Percentiles rank a stretch among this genome's conserved stretches.
phyloP scores from a whole-genome alignment of 2,888 invertebrate species.

The Baronia brevicornis region DNA sequence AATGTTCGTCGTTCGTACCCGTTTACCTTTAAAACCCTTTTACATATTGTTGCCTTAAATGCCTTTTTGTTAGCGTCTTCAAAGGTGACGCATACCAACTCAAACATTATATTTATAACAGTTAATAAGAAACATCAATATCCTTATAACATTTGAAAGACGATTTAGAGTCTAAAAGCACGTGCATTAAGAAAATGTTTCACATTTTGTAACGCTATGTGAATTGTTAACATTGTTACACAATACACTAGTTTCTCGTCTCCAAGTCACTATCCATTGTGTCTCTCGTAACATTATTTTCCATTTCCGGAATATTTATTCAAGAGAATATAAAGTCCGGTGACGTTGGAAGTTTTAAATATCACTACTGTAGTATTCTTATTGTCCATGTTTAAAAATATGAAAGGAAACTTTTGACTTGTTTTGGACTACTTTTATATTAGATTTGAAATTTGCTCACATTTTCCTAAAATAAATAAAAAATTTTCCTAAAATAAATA shows the following conservation, averaged over 20 bases:
- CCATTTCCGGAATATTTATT: too few relatives aligned
- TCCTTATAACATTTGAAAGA: background rate
- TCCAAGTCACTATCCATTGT: too few relatives aligned
- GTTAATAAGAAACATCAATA: slow-evolving; percentile 7
- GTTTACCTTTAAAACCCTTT: slow-evolving; percentile 9
- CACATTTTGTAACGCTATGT: slow-evolving; percentile 5
- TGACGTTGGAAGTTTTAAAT: too few relatives aligned
- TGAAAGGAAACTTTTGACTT: too few relatives aligned
- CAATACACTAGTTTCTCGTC: background rate
- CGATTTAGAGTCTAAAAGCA: slow-evolving; percentile 1
- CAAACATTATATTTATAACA: slow-evolving; percentile 8
- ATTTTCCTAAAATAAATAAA: too few relatives aligned
- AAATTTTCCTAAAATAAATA: too few relatives aligned
- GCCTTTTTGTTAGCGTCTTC: slow-evolving; percentile 16
- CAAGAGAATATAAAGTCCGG: too few relatives aligned
- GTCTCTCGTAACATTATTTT: too few relatives aligned
- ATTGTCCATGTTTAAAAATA: too few relatives aligned
- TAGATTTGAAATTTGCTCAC: too few relatives aligned
- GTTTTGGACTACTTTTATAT: too few relatives aligned
- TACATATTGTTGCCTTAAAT: slow-evolving; percentile 14
- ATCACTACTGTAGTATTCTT: too few relatives aligned
- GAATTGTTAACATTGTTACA: slow-evolving; percentile 10
- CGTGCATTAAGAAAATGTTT: slow-evolving; percentile 4
- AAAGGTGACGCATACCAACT: slow-evolving; percentile 3
- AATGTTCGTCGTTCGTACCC: slow-evolving; percentile 8